These are phyloP conservation scores for Caenorhabditis sinica DNA, from an alignment of 2,888 invertebrate species.

Conservation along the genomic window DNA sequence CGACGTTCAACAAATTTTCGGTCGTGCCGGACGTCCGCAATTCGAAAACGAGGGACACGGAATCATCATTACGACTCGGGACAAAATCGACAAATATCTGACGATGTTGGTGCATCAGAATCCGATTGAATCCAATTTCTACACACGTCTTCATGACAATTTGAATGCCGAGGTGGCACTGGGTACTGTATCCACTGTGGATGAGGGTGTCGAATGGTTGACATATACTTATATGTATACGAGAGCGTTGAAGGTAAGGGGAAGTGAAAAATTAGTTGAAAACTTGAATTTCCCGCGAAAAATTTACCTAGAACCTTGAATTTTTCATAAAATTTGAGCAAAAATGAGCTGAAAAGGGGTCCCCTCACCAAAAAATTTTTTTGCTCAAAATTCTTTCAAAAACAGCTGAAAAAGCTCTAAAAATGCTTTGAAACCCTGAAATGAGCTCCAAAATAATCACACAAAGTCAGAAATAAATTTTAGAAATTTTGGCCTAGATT, in stretches of 20 bases:
- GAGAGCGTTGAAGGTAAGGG: constrained; percentile 89
- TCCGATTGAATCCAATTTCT: constrained; percentile 98
- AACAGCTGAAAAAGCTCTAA: no score
- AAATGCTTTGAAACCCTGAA: no score
- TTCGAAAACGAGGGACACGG: constrained; percentile 89
- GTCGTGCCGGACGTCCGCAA: constrained; percentile 97
- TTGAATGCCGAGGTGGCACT: constrained; percentile 94
- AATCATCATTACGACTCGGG: constrained; percentile 94
- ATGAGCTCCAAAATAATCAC: no score
- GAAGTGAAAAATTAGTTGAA: background rate
- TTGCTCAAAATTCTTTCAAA: no score
- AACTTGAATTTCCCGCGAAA: no score
- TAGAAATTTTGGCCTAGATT: no score
- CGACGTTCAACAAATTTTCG: constrained; percentile 95
- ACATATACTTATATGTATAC: constrained; percentile 97
- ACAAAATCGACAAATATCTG: constrained; percentile 93
- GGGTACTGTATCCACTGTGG: constrained; percentile 93
- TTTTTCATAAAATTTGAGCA: no score
- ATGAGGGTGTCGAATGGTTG: constrained; percentile 97
- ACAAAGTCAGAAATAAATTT: no score
- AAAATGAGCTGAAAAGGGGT: no score
- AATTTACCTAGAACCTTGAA: no score
- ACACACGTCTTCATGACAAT: constrained; percentile 94
- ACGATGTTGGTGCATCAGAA: constrained; percentile 95
- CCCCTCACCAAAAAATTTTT: no score